These are phyloP conservation scores for Zaprionus gabonicus DNA, from an alignment of 1,140 invertebrate species.

Conservation along the genomic window DNA sequence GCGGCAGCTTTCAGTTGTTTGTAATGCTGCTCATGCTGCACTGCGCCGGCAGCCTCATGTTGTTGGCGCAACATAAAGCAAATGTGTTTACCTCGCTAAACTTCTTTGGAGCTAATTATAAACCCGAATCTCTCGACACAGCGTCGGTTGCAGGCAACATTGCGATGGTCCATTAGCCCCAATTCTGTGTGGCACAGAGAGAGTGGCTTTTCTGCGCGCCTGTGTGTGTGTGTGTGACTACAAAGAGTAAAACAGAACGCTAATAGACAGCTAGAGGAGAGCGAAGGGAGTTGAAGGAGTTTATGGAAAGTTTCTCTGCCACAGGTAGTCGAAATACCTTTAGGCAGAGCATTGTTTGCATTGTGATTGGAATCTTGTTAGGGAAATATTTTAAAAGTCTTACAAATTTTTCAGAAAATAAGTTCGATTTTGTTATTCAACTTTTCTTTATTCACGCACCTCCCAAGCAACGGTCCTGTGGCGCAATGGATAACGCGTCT, in stretches of 20 bases:
- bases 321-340: constrained; percentile 37
- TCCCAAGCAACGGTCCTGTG: constrained; percentile 85
- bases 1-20: constrained; percentile 22
- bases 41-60: constrained; percentile 22
- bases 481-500: constrained; percentile 90
- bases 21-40: constrained; percentile 26
- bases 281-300: not conserved
- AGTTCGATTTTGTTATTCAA: not conserved
- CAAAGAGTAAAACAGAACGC: constrained; percentile 22
- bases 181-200: constrained; percentile 43
- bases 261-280: not conserved
- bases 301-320: not conserved
- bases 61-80: constrained; percentile 64
- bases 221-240: constrained; percentile 22
- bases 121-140: constrained; percentile 41
- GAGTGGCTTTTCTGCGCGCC: not conserved
- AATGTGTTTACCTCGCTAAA: constrained; percentile 72
- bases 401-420: not conserved
- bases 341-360: not conserved
- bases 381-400: not conserved
- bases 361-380: not conserved
- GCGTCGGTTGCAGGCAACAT: constrained; percentile 47
- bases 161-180: constrained; percentile 77
- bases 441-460: not conserved
- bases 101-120: constrained; percentile 79